A percentile compares a stretch with the other conserved stretches of the same genome.
phyloP scores from a whole-genome alignment of 2,888 invertebrate species.

The Iselma pallidipennis region DNA sequence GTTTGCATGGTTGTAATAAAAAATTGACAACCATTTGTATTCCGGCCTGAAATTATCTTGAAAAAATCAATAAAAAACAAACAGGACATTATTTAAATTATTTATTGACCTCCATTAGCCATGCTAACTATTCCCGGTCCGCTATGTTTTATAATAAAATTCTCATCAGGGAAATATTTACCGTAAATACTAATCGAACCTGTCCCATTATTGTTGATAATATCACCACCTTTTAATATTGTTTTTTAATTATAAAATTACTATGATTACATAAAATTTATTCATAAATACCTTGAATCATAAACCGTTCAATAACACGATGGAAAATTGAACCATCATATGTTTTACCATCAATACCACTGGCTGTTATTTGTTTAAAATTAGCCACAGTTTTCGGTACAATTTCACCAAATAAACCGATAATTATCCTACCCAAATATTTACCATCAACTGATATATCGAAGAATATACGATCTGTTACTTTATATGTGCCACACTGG shows the following conservation, averaged over 20 bases:
- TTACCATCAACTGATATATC: conserved; percentile 77
- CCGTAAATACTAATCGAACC: conserved; percentile 89
- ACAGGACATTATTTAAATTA: conserved; percentile 7
- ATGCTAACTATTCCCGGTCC: conserved; percentile 86
- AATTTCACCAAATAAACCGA: conserved; percentile 87
- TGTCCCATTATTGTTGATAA: conserved; percentile 77
- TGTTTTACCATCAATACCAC: conserved; percentile 74
- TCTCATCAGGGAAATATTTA: conserved; percentile 84
- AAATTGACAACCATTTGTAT: conserved; percentile 96
- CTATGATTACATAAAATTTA: background rate
- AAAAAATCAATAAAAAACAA: conserved; percentile 5
- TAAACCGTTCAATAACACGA: conserved; percentile 84
- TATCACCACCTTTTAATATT: conserved; percentile 74
- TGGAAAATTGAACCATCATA: conserved; percentile 83
- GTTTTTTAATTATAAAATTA: background rate
- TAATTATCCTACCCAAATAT: conserved; percentile 74
- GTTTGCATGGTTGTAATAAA: conserved; percentile 88
- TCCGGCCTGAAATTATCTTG: conserved; percentile 61
- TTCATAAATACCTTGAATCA: conserved; percentile 88
- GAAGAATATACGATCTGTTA: conserved; percentile 82
- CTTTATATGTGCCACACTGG: conserved; percentile 66
- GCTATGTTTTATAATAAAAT: conserved; percentile 77
- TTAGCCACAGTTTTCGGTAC: conserved; percentile 87
- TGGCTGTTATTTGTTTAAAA: conserved; percentile 78
- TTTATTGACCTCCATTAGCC: conserved; percentile 75